Evolutionary conservation across 2,113 vertebrate species (phyloP).

Genomic region (Nettapus auritus): DNA sequence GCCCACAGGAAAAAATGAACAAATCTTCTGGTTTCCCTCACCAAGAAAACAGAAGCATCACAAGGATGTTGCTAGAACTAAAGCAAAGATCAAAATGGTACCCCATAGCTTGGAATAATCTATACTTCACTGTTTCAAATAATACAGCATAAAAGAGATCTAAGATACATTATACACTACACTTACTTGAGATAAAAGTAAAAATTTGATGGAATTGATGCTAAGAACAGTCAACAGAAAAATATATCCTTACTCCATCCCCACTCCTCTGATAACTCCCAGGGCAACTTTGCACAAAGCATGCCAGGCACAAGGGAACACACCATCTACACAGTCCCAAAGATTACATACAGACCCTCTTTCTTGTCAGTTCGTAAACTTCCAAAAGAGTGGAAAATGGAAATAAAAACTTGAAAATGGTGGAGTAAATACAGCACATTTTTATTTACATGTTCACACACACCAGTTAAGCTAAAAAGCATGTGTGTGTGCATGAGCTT

Average conservation of each 20-base stretch:
- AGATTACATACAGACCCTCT: neutral
- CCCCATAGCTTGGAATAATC: neutral
- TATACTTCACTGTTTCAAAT: neutral
- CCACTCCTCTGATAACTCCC: neutral
- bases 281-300: neutral
- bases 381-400: neutral
- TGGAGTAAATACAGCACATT: neutral
- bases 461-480: neutral
- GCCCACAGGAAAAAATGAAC: neutral
- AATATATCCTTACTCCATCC: neutral
- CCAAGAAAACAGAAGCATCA: neutral
- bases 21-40: neutral
- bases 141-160: neutral
- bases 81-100: neutral
- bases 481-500: fast-evolving
- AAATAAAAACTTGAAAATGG: neutral
- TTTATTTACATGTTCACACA: fast-evolving
- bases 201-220: neutral
- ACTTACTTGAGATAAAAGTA: neutral
- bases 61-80: neutral
- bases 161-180: neutral
- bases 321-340: neutral
- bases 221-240: neutral
- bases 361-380: neutral
- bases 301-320: neutral